Base-by-base conservation (phyloP, 2,113 vertebrate species). In the Engystomops pustulosus region DNA sequence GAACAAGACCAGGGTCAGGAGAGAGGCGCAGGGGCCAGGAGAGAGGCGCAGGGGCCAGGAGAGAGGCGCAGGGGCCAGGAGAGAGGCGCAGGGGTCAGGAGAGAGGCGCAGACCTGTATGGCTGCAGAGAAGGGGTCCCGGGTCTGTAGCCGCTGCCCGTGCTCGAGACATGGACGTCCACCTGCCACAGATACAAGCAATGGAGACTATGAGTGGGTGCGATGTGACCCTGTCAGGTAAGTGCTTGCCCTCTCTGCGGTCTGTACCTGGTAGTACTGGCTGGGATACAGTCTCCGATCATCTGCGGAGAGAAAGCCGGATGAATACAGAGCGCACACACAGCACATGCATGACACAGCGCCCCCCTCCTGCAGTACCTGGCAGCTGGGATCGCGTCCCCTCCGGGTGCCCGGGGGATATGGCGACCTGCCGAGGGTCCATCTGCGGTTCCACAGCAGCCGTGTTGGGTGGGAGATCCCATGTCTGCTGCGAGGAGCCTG, bases 91-190 rank as follows among this genome's bases (percentile, higher is more conserved):
- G 8, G 60, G 74, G 30, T 78, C 30, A 58, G 32, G 30, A 58
- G 17, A 58, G 17, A 79, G 10, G 1, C 25, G 44, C 47, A 84
- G 84, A 92, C 91, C 91, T 91, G 84, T 89, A 92, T 3, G 90
- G 81, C 62, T 91, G 90, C 75, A 92, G 62, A 2, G 91, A 91
- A 0, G 90, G 91, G 20, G 91, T 91, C 53, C 89, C 88, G 32
- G 91, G 88, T 58, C 83, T 44, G 62, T 85, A 85, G 32, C 74
- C 83, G 45, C 74, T 85, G 74, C 83, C 83, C 5, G 83, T 58
- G 25, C 32, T 60, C 27, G 62, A 58, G 32, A 79, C 83, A 53
- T 85, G 74, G 34, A 85, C 45, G 14, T 85, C 83, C 83, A 85
- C 60, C 75, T 79, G 65, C 45, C 30, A 70, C 47, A 67, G 55